These are phyloP conservation scores for Crocidura indochinensis DNA, from an alignment of 2,797 vertebrate genomes.

Conservation along the genomic window DNA sequence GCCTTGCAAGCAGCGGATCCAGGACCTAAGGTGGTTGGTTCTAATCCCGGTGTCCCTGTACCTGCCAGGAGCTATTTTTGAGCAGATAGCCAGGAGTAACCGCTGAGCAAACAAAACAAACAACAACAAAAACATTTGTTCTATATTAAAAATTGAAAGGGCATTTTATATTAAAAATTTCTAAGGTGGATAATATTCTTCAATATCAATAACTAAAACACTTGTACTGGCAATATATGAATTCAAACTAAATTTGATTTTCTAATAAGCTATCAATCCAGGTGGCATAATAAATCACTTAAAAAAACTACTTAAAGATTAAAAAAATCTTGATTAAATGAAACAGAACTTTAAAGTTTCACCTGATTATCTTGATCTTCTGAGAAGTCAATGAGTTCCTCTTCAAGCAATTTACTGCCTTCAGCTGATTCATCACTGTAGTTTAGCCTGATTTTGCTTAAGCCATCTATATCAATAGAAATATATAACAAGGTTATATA, in stretches of 20 bases:
- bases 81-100: no score
- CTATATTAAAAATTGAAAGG: no score
- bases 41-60: no score
- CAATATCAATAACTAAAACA: background rate
- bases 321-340: slow-evolving; percentile 43
- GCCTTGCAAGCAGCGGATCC: no score
- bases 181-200: background rate
- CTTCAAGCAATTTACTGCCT: slow-evolving; percentile 90
- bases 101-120: no score
- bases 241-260: slow-evolving; percentile 25
- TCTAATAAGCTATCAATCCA: slow-evolving; percentile 51
- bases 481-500: background rate
- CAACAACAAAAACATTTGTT: no score
- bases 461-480: slow-evolving; percentile 91
- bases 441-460: slow-evolving; percentile 95
- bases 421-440: slow-evolving; percentile 92
- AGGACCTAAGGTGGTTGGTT: no score
- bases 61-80: no score
- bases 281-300: background rate
- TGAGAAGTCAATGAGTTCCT: slow-evolving; percentile 94
- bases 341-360: slow-evolving; percentile 73
- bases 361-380: slow-evolving; percentile 98
- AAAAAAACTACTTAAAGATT: background rate
- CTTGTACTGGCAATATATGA: background rate
- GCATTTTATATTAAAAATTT: background rate